These are phyloP conservation scores for Ectemnius lituratus DNA, from an alignment of 2,888 invertebrate species.

Conservation along the genomic window DNA sequence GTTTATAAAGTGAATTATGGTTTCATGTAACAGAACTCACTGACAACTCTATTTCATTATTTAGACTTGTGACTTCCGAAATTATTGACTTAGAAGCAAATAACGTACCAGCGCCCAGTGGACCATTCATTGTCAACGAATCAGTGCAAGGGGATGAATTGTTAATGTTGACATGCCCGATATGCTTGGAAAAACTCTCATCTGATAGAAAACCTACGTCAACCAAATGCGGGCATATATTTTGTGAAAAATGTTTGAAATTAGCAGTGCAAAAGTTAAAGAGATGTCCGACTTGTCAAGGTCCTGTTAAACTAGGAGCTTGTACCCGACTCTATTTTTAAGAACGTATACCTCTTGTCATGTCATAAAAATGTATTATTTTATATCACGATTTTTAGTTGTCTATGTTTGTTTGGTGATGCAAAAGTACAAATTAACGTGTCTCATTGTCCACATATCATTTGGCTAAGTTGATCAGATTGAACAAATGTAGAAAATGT, in stretches of 20 bases:
- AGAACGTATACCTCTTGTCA: background rate
- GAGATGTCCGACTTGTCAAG: slow-evolving; percentile 66
- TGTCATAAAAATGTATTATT: background rate
- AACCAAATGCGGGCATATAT: slow-evolving; percentile 70
- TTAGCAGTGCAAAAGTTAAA: slow-evolving; percentile 45
- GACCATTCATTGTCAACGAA: slow-evolving; percentile 29
- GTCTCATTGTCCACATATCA: background rate
- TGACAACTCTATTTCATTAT: too few relatives aligned
- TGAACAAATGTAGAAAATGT: too few relatives aligned
- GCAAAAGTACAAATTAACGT: background rate
- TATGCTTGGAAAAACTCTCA: slow-evolving; percentile 64
- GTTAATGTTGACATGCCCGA: slow-evolving; percentile 59
- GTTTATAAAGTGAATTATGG: too few relatives aligned
- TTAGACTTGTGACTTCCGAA: background rate
- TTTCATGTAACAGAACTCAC: too few relatives aligned
- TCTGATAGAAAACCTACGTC: slow-evolving; percentile 60
- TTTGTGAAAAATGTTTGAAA: slow-evolving; percentile 63
- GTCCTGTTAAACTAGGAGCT: slow-evolving; percentile 43
- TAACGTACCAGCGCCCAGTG: background rate
- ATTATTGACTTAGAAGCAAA: slow-evolving; percentile 46
- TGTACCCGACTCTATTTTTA: slow-evolving; percentile 67
- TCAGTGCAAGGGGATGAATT: slow-evolving; percentile 19
- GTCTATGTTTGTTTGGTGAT: background rate
- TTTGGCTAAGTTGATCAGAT: too few relatives aligned
- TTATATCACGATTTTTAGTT: background rate